Evolutionary conservation across 1,140 invertebrate genomes (phyloP).

Genomic region (Anadara kagoshimensis): DNA sequence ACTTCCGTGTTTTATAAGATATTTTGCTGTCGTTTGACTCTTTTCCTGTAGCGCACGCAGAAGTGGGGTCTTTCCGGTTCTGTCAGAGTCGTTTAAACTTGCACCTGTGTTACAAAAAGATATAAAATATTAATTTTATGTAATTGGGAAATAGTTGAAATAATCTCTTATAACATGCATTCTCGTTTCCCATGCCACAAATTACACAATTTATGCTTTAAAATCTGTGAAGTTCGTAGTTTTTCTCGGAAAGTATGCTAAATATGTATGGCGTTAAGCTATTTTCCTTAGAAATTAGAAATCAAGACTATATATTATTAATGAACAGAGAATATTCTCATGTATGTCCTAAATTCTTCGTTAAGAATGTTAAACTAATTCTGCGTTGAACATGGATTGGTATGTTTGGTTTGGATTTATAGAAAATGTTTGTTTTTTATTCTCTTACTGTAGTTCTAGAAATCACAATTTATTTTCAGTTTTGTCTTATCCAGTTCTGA

Average conservation of each 20-base stretch:
- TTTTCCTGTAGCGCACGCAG: slow-evolving; percentile 4
- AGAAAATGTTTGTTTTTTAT: too few relatives aligned
- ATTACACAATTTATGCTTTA: background rate
- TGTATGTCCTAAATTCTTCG: too few relatives aligned
- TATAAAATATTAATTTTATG: background rate
- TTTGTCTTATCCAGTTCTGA: too few relatives aligned
- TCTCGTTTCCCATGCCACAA: background rate
- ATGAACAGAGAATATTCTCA: too few relatives aligned
- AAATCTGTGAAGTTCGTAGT: background rate
- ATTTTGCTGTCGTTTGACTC: slow-evolving; percentile 5
- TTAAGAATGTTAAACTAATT: too few relatives aligned
- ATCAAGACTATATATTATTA: too few relatives aligned
- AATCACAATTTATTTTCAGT: too few relatives aligned
- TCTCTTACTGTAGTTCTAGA: too few relatives aligned
- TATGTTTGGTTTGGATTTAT: too few relatives aligned
- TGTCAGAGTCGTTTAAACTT: slow-evolving; percentile 3
- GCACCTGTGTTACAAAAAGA: background rate
- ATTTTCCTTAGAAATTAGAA: too few relatives aligned
- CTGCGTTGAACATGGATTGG: too few relatives aligned
- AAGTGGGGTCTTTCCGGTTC: slow-evolving; percentile 7
- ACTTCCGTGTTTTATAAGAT: slow-evolving; percentile 11
- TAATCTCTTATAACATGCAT: background rate
- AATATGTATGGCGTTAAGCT: too few relatives aligned
- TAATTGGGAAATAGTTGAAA: background rate
- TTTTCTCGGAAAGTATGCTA: background rate